Evolutionary conservation across 2,797 vertebrate species (phyloP).

Genomic region (Benthosema pterotum): DNA sequence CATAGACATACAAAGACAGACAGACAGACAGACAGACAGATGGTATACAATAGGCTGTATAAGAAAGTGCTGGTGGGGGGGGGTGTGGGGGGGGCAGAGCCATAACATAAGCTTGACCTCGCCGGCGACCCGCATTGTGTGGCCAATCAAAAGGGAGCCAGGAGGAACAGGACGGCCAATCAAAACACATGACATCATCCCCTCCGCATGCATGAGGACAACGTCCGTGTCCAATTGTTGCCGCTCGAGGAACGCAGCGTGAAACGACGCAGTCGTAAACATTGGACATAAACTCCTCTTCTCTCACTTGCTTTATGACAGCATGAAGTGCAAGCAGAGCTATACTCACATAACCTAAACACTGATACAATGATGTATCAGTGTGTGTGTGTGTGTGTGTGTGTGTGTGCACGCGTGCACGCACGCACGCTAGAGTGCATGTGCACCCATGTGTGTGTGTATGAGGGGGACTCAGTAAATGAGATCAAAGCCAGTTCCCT

Average conservation of each 20-base stretch:
- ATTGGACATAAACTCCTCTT: neutral
- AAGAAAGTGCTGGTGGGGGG: neutral
- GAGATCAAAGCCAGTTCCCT: no score
- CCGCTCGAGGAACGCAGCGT: neutral
- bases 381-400: no score
- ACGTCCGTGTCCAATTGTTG: neutral
- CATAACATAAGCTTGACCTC: constrained; percentile 15
- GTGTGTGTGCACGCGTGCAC: no score
- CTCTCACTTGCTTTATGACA: neutral
- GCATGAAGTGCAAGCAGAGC: neutral
- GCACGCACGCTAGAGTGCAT: no score
- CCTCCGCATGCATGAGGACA: neutral
- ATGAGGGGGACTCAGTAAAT: no score
- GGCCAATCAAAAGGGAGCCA: constrained; percentile 31
- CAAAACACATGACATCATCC: constrained; percentile 9
- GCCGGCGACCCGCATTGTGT: constrained; percentile 14
- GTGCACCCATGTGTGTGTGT: no score
- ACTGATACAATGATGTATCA: no score
- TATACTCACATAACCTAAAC: no score
- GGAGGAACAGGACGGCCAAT: neutral
- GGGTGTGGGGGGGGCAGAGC: neutral
- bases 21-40: constrained; percentile 7
- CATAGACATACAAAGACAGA: constrained; percentile 20
- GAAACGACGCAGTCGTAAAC: neutral
- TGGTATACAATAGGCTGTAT: constrained; percentile 21